phyloP scores from a whole-genome alignment of 2,113 vertebrate genomes.

The Chionis minor region DNA sequence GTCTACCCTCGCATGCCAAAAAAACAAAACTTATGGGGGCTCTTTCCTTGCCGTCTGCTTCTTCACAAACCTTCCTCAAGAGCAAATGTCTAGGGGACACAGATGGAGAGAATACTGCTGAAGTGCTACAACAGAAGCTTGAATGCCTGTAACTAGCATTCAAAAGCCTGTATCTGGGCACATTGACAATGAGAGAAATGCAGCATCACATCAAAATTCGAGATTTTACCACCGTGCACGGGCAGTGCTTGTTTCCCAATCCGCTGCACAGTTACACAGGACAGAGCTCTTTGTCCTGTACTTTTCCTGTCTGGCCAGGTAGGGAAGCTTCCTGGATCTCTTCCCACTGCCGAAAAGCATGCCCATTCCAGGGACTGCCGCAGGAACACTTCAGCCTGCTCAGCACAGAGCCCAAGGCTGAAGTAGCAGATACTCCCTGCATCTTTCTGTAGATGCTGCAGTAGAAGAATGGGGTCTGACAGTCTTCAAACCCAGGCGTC shows the following conservation, averaged over 20 bases:
- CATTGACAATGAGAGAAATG: background rate
- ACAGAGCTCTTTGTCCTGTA: background rate
- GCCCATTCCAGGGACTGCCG: background rate
- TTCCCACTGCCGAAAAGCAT: background rate
- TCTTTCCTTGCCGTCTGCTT: background rate
- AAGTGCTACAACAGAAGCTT: background rate
- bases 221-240: background rate
- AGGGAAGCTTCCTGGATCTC: background rate
- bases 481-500: background rate
- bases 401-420: background rate
- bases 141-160: background rate
- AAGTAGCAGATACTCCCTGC: background rate
- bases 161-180: background rate
- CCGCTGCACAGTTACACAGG: background rate
- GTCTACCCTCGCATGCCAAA: background rate
- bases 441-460: background rate
- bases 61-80: background rate
- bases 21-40: background rate
- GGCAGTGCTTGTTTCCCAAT: background rate
- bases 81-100: background rate
- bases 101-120: background rate
- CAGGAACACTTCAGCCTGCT: background rate
- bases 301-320: background rate
- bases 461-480: background rate
- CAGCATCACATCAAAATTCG: background rate